Evolutionary conservation across 2,113 vertebrate species (phyloP).

Genomic region (Hydropotes inermis): DNA sequence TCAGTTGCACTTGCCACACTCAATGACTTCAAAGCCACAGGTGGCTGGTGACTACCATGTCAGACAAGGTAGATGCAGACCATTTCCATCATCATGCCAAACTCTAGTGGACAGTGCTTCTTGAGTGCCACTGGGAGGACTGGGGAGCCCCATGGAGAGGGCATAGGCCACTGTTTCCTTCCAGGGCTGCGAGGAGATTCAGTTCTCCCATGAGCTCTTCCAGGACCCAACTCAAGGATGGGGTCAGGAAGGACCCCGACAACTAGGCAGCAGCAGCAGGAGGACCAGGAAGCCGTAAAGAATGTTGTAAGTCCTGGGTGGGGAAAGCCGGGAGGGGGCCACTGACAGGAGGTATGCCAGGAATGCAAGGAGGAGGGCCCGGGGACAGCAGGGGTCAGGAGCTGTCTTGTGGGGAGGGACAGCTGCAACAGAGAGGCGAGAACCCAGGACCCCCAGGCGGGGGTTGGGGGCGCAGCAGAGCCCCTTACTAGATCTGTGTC

Average conservation of each 20-base stretch:
- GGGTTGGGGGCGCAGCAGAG: accelerated
- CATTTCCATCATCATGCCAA: accelerated
- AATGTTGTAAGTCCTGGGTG: background rate
- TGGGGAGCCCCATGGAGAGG: background rate
- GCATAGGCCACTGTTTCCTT: background rate
- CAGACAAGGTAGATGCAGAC: accelerated
- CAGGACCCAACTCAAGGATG: background rate
- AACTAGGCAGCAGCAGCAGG: background rate
- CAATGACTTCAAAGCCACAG: background rate
- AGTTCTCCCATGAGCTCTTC: background rate
- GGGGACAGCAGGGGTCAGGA: background rate
- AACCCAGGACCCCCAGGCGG: background rate
- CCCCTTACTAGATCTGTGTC: background rate
- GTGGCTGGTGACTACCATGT: background rate
- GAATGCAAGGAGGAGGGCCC: conserved; percentile 8
- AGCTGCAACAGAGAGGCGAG: background rate
- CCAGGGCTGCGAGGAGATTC: background rate
- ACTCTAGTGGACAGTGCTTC: background rate
- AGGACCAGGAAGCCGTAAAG: background rate
- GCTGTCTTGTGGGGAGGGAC: background rate
- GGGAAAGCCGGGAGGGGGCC: background rate
- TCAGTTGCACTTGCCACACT: background rate
- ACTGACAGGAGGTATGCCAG: conserved; percentile 2
- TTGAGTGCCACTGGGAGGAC: background rate
- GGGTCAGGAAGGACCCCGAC: background rate